Evolutionary conservation across 2,113 vertebrate species (phyloP).

Genomic region (Gasterosteus nipponicus): DNA sequence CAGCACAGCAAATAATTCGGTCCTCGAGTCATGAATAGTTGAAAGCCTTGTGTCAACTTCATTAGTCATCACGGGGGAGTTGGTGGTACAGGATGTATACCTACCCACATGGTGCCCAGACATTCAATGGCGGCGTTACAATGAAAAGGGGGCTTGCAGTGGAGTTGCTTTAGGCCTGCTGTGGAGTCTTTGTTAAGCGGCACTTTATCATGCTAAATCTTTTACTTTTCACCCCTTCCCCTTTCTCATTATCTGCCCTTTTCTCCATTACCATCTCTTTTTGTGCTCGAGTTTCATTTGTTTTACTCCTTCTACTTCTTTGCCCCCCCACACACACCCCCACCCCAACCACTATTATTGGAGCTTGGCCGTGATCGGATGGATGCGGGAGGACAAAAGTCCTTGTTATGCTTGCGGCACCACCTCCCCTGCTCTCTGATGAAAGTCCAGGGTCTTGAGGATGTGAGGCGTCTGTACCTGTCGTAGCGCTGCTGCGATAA

Average conservation of each 20-base stretch:
- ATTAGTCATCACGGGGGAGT: conserved; percentile 73
- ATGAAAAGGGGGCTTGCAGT: conserved; percentile 49
- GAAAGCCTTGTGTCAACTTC: conserved; percentile 79
- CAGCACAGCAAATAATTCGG: conserved; percentile 74
- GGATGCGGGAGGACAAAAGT: conserved; percentile 64
- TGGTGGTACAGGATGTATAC: conserved; percentile 64
- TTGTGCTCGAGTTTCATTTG: conserved; percentile 33
- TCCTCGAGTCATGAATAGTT: conserved; percentile 71
- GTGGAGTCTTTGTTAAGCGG: conserved; percentile 68
- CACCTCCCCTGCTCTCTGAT: conserved; percentile 62
- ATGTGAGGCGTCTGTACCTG: conserved; percentile 61
- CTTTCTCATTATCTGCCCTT: conserved; percentile 44
- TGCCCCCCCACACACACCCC: background rate
- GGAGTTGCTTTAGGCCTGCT: conserved; percentile 58
- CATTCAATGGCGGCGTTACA: conserved; percentile 60
- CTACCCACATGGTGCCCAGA: conserved; percentile 69
- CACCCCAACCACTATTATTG: conserved; percentile 28
- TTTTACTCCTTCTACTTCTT: conserved; percentile 19
- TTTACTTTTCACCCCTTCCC: conserved; percentile 4
- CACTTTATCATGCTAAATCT: conserved; percentile 77
- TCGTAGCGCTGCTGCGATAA: conserved; percentile 66
- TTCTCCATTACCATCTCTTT: conserved; percentile 42
- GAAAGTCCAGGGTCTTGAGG: conserved; percentile 65
- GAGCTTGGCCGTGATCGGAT: conserved; percentile 43
- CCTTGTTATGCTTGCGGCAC: conserved; percentile 68